phyloP scores from a whole-genome alignment of 1,140 invertebrate species.

The Zaprionus ghesquierei region DNA sequence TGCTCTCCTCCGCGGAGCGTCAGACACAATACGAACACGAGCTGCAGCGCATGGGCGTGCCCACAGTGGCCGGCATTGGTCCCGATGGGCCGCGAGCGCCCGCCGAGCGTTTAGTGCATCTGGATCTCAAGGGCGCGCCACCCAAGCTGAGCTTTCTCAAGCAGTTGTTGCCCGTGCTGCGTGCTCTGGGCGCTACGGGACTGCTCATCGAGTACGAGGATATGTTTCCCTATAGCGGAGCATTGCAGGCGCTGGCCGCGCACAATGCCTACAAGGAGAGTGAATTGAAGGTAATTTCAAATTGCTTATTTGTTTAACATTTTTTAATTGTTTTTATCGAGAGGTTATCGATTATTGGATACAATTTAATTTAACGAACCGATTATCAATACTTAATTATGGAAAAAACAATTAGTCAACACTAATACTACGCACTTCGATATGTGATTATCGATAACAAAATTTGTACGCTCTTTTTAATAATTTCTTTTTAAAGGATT shows the following conservation, averaged over 20 bases:
- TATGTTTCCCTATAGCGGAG: conserved; percentile 95
- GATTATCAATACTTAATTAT: not conserved
- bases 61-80: conserved; percentile 71
- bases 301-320: not conserved
- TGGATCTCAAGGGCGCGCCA: conserved; percentile 96
- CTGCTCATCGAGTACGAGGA: conserved; percentile 98
- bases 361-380: not conserved
- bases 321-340: too few relatives aligned
- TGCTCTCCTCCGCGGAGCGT: conserved; percentile 71
- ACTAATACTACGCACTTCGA: not conserved
- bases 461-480: not conserved
- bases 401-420: too few relatives aligned
- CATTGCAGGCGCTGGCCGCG: conserved; percentile 87
- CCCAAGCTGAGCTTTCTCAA: conserved; percentile 87
- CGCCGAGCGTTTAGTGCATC: conserved; percentile 87
- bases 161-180: conserved; percentile 89
- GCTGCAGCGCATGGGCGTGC: conserved; percentile 78
- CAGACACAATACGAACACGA: conserved; percentile 80
- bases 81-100: conserved; percentile 79
- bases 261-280: conserved; percentile 89
- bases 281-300: conserved; percentile 62
- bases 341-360: not conserved
- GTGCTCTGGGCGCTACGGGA: conserved; percentile 92
- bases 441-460: too few relatives aligned
- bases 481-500: conserved; percentile 49